A percentile compares a stretch with the other conserved stretches of the same genome.
Evolutionary conservation across 2,797 vertebrate species (phyloP).

Genomic region (Sebastiscus tertius): DNA sequence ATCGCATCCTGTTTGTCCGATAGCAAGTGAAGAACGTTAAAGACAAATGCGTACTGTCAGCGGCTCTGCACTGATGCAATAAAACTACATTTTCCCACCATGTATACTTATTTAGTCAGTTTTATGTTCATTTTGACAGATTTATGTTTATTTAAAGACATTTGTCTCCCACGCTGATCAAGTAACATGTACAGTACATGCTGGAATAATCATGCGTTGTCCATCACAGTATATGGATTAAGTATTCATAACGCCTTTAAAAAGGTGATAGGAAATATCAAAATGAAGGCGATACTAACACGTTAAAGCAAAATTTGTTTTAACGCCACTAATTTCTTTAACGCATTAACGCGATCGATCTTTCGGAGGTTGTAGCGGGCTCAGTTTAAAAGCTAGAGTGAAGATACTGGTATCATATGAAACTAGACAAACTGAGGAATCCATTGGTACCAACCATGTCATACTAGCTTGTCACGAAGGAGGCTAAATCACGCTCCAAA

Average conservation of each 20-base stretch:
- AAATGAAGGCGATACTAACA: accelerated
- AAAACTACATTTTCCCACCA: background rate
- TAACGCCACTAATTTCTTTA: too few relatives aligned
- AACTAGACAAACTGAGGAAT: too few relatives aligned
- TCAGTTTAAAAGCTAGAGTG: too few relatives aligned
- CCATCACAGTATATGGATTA: background rate
- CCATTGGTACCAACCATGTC: too few relatives aligned
- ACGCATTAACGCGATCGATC: accelerated
- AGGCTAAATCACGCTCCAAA: too few relatives aligned
- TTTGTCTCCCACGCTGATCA: background rate
- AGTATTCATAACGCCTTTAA: background rate
- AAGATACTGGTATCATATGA: accelerated
- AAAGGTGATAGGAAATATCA: background rate
- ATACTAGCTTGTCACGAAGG: too few relatives aligned
- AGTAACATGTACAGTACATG: background rate
- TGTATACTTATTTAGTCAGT: background rate
- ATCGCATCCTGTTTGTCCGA: constrained; percentile 53
- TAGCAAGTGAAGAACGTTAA: constrained; percentile 18
- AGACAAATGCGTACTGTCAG: constrained; percentile 32
- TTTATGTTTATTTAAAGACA: background rate
- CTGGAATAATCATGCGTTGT: background rate
- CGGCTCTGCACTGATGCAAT: constrained; percentile 15
- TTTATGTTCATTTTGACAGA: constrained; percentile 4
- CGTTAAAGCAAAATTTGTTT: too few relatives aligned
- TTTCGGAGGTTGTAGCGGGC: too few relatives aligned